Percentiles rank a stretch among this genome's conserved stretches.
phyloP scores from a whole-genome alignment of 1,140 invertebrate genomes.

The Odontomachus brunneus region DNA sequence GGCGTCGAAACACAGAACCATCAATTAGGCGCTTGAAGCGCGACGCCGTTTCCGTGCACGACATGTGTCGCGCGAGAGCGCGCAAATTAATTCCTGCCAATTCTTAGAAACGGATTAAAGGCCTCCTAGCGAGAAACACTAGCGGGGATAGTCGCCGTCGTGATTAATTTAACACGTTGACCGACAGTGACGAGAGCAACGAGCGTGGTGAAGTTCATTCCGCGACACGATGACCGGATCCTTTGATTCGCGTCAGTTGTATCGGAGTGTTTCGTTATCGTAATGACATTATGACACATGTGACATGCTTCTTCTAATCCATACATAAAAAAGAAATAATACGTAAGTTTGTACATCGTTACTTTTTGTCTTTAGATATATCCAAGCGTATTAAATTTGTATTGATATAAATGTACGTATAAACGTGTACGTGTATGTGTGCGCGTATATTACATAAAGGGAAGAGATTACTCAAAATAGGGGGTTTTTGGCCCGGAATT shows the following conservation, averaged over 20 bases:
- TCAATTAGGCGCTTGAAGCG: conserved; percentile 45
- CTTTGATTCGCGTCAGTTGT: not conserved
- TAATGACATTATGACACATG: too few species aligned
- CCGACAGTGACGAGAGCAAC: conserved; percentile 49
- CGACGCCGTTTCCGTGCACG: conserved; percentile 34
- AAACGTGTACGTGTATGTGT: too few species aligned
- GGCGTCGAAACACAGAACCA: conserved; percentile 37
- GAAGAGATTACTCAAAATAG: too few species aligned
- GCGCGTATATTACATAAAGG: not conserved
- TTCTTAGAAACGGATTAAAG: conserved; percentile 46
- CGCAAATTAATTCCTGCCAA: conserved; percentile 56
- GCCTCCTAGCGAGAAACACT: conserved; percentile 40
- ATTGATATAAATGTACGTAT: too few species aligned
- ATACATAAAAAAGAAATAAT: too few species aligned
- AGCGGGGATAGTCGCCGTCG: conserved; percentile 28
- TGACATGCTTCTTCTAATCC: too few species aligned
- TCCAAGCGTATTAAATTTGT: too few species aligned
- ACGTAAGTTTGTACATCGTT: too few species aligned
- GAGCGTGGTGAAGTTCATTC: conserved; percentile 24
- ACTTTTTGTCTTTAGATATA: too few species aligned
- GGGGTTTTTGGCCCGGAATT: too few species aligned
- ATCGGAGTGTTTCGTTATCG: too few species aligned
- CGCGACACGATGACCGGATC: not conserved
- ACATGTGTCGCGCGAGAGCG: too few species aligned
- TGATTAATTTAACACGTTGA: conserved; percentile 56